Evolutionary conservation across 1,140 invertebrate species (phyloP).

Genomic region (Hylaeus anthracinus): DNA sequence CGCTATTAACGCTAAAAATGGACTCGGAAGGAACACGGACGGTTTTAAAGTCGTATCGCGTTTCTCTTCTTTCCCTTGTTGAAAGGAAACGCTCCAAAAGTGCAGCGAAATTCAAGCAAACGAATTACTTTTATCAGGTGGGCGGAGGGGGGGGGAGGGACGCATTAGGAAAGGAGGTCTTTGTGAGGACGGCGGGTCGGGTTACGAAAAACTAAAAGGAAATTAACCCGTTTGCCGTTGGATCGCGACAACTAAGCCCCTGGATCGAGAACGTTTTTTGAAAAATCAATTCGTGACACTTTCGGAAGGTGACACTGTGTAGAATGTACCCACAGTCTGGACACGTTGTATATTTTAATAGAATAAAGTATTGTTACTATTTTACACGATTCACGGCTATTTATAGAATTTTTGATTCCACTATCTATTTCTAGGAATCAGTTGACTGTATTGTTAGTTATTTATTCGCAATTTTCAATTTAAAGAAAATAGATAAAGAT

Average conservation of each 20-base stretch:
- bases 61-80: not conserved
- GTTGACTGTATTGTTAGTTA: too few relatives aligned
- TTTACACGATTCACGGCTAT: too few relatives aligned
- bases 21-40: conserved; percentile 16
- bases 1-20: conserved; percentile 44
- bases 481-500: too few relatives aligned
- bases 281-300: not conserved
- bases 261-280: not conserved
- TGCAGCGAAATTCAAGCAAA: not conserved
- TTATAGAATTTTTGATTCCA: too few relatives aligned
- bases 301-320: too few relatives aligned
- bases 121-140: conserved; percentile 18
- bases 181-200: not conserved
- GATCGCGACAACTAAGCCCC: not conserved
- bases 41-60: conserved; percentile 35
- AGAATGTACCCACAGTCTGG: too few relatives aligned
- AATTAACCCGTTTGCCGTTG: not conserved
- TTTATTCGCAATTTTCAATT: too few relatives aligned
- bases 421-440: too few relatives aligned
- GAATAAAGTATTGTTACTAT: too few relatives aligned
- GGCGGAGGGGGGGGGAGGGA: not conserved
- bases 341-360: too few relatives aligned
- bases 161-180: not conserved
- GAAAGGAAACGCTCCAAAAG: not conserved
- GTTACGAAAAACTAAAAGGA: not conserved